These are phyloP conservation scores for Hylomyscus alleni DNA, from an alignment of 2,797 vertebrate genomes.

Conservation along the genomic window DNA sequence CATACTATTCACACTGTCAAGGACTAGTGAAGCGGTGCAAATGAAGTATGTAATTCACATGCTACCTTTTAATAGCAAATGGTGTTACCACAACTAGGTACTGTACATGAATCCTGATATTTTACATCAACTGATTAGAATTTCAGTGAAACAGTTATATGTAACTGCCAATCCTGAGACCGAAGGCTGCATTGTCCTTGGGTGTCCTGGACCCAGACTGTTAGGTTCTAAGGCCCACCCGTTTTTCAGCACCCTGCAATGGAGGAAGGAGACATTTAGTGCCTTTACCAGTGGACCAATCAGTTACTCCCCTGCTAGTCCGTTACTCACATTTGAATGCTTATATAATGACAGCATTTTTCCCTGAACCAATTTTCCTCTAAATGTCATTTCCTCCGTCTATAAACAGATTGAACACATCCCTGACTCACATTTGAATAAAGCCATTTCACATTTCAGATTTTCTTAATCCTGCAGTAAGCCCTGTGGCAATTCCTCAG, in stretches of 20 bases:
- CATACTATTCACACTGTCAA: neutral
- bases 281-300: neutral
- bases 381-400: conserved; percentile 73
- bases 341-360: conserved; percentile 72
- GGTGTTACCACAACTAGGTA: neutral
- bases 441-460: conserved; percentile 76
- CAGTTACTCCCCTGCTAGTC: neutral
- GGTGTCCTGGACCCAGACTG: neutral
- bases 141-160: conserved; percentile 37
- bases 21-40: neutral
- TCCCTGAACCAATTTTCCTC: conserved; percentile 71
- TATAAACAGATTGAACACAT: conserved; percentile 76
- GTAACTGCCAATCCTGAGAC: neutral
- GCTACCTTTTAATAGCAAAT: conserved; percentile 1
- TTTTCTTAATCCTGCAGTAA: conserved; percentile 72
- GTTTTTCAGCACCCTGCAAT: neutral
- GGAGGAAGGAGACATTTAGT: neutral
- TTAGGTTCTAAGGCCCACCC: neutral
- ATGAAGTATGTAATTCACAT: neutral
- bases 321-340: conserved; percentile 58
- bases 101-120: conserved; percentile 23
- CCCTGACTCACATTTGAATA: conserved; percentile 74
- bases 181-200: neutral
- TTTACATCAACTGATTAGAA: conserved; percentile 27
- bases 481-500: conserved; percentile 59